Evolutionary conservation across 2,113 vertebrate genomes (phyloP).

Genomic region (Coracopsis vasa): DNA sequence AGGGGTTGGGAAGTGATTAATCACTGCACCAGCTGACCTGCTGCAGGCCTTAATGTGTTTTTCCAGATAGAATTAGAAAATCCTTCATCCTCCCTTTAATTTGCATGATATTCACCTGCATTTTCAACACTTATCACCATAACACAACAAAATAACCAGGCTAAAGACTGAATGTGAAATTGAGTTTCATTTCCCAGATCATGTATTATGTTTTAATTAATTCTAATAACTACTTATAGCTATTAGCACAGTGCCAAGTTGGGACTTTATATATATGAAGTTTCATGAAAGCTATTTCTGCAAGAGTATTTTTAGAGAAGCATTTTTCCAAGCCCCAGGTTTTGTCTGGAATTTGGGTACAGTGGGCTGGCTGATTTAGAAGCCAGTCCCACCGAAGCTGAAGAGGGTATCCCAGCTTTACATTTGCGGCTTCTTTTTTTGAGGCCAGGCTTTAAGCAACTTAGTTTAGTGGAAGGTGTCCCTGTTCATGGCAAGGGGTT

Average conservation of each 20-base stretch:
- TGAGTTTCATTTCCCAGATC: background rate
- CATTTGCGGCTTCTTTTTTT: background rate
- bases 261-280: background rate
- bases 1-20: conserved; percentile 26
- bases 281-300: background rate
- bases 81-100: conserved; percentile 22
- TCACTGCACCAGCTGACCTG: background rate
- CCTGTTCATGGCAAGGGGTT: background rate
- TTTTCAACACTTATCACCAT: background rate
- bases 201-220: conserved; percentile 25
- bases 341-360: background rate
- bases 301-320: background rate
- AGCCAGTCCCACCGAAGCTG: background rate
- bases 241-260: background rate
- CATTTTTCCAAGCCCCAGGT: background rate
- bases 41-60: background rate
- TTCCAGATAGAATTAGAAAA: conserved; percentile 40
- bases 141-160: background rate
- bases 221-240: background rate
- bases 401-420: background rate
- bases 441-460: background rate
- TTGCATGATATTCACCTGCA: conserved; percentile 27
- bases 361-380: background rate
- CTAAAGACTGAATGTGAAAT: background rate
- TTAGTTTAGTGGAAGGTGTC: background rate